Evolutionary conservation across 2,888 invertebrate species (phyloP).

Genomic region (Tenthredo livida): DNA sequence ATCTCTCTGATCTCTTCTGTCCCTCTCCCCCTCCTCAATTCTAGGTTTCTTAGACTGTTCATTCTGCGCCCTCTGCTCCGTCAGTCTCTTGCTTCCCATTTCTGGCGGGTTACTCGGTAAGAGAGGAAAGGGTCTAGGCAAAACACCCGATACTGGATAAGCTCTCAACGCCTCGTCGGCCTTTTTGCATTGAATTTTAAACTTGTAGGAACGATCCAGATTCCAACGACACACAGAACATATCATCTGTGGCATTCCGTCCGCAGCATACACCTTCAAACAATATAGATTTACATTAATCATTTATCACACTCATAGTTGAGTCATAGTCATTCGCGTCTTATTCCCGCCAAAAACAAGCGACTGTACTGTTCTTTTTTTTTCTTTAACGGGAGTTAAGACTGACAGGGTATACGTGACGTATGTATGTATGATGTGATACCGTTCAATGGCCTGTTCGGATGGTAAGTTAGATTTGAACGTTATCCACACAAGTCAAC

Average conservation of each 20-base stretch:
- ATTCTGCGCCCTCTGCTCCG: slow-evolving; percentile 67
- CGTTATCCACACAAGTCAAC: slow-evolving; percentile 56
- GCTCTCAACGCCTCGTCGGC: slow-evolving; percentile 86
- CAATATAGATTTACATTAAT: not conserved
- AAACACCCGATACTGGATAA: slow-evolving; percentile 83
- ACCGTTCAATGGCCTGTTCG: slow-evolving; percentile 53
- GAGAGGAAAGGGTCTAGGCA: slow-evolving; percentile 80
- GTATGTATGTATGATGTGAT: not conserved
- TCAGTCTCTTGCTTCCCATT: slow-evolving; percentile 66
- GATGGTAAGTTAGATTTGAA: slow-evolving; percentile 52
- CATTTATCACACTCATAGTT: too few species aligned
- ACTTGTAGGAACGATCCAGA: slow-evolving; percentile 86
- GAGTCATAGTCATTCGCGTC: too few species aligned
- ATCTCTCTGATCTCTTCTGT: slow-evolving; percentile 63
- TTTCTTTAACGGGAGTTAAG: not conserved
- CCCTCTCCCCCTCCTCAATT: slow-evolving; percentile 71
- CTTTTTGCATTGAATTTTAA: slow-evolving; percentile 87
- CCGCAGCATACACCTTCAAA: slow-evolving; percentile 77
- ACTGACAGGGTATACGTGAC: slow-evolving; percentile 18
- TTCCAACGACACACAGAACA: slow-evolving; percentile 85
- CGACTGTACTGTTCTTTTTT: not conserved
- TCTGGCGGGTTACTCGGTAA: slow-evolving; percentile 72
- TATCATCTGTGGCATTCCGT: slow-evolving; percentile 88
- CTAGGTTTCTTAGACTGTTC: slow-evolving; percentile 69
- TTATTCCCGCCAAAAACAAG: slow-evolving; percentile 47